Evolutionary conservation across 2,797 vertebrate genomes (phyloP), one percentile per base, ranked within the genome.

Genomic region (Pachyuromys duprasi): DNA sequence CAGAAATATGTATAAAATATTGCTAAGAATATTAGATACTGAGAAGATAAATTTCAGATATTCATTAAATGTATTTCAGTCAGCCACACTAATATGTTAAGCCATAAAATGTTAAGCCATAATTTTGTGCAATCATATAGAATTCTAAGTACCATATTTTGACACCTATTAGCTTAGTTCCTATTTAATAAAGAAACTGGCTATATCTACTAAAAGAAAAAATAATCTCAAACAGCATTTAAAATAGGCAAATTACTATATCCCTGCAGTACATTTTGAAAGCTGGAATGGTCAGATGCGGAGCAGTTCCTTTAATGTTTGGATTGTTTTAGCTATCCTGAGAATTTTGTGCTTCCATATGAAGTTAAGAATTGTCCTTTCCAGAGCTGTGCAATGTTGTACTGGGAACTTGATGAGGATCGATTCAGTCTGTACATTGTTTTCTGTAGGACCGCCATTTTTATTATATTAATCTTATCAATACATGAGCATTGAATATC

Each of bases 21-120:
- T 96, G 69, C 84, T 75, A 6, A 69, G 84, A 45, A 96, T 39
- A 28, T 90, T 95, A 95, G 96, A 91, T 82, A 97, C 97, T 97
- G 96, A 96, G 91, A 97, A 96, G 79, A 76, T 57, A 98, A 98
- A 97, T 96, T 36, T 2, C 89, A 89, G 97, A 93, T 90, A n/a
- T 80, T 98, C 98, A 98, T 97, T 93, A 49, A 96, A 24, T 97
- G 89, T 69, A 86, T 72, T 90, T 97, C 88, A 95, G 65, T 89
- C 76, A 86, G 39, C 28, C 24, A 97, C 83, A 24, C 18, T 72
- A 96, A 95, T 91, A 15, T 36, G 96, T 49, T 49, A 49, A 49
- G 70, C 96, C 83, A 95, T 86, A 89, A 93, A 28, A 45, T 96
- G 95, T 96, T 96, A 92, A 97, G 91, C 31, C 39, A 93, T 42